Evolutionary conservation across 2,797 vertebrate genomes (phyloP), one percentile per base, ranked within the genome.

Genomic region (Ptychadena robeensis): DNA sequence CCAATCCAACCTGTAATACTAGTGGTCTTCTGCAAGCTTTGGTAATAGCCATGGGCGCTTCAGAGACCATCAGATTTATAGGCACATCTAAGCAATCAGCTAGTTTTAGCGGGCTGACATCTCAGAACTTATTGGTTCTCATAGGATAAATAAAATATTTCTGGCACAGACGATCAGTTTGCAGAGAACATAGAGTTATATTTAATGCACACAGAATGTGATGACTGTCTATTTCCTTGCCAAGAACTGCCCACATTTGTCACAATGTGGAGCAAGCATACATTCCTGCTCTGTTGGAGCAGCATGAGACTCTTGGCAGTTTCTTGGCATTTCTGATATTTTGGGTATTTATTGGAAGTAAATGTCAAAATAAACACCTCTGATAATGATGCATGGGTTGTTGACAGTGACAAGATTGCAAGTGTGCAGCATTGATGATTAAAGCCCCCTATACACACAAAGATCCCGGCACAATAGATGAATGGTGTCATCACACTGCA

Each of bases 181-280:
- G 35, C 27, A 37, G 25, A 32, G 57, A 35, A 79, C 63, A 78
- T 22, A 14, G 74, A 35, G 11, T 64, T 44, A 44, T 65, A 79
- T 61, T 69, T 68, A 44, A 68, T 68, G 9, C 44, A 65, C 28
- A n/a, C 32, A 73, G 40, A 81, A 73, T 73, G 70, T 67, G 71
- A 74, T 66, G 38, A 81, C 30, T 67, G 11, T 35, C 38, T 53
- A 8, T 34, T 9, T 61, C 38, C 18, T 22, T 68, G 73, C 80
- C 65, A 69, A 82, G 34, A 82, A 69, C 57, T 70, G 48, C 81
- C 73, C 81, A 82, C 73, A 76, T 65, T 82, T 63, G 15, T 70
- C 48, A 82, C 72, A 81, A 74, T 57, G 71, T 59, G 61, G 44
- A 74, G 73, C 35, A 66, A 40, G 69, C 63, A 31, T 15, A 66